Evolutionary conservation across 2,888 invertebrate genomes (phyloP).

Genomic region (Gnatocerus cornutus): DNA sequence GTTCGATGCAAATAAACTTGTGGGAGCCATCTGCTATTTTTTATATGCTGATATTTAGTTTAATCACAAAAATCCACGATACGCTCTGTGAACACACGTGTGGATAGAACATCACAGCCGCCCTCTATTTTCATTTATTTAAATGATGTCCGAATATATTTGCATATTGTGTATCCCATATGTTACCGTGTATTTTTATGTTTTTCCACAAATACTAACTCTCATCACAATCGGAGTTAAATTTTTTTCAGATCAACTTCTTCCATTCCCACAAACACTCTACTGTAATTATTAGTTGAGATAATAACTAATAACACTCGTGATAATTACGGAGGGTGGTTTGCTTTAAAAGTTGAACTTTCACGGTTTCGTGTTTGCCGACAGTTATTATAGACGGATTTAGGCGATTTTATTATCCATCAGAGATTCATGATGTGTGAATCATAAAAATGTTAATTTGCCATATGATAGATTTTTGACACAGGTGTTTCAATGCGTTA

Average conservation of each 20-base stretch:
- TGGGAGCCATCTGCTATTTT: conserved; percentile 63
- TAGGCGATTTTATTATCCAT: conserved; percentile 44
- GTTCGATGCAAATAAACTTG: conserved; percentile 49
- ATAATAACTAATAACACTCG: no score
- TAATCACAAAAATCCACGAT: conserved; percentile 64
- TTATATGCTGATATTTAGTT: conserved; percentile 64
- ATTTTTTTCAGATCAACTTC: no score
- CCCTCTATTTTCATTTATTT: conserved; percentile 67
- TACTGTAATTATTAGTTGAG: no score
- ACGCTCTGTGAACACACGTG: conserved; percentile 66
- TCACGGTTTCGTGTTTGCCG: neutral
- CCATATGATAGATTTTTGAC: conserved; percentile 59
- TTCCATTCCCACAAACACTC: no score
- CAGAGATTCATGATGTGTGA: conserved; percentile 36
- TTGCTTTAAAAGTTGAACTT: neutral
- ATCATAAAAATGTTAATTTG: conserved; percentile 47
- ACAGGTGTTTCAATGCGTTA: conserved; percentile 55
- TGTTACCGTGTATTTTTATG: conserved; percentile 61
- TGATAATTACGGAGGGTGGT: no score
- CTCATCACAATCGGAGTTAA: conserved; percentile 27
- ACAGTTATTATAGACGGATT: conserved; percentile 13
- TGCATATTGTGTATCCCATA: conserved; percentile 68
- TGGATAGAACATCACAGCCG: conserved; percentile 63
- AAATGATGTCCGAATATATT: conserved; percentile 66
- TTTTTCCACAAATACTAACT: conserved; percentile 33